phyloP scores from a whole-genome alignment of 2,888 invertebrate species.

The Morinoia aosen region DNA sequence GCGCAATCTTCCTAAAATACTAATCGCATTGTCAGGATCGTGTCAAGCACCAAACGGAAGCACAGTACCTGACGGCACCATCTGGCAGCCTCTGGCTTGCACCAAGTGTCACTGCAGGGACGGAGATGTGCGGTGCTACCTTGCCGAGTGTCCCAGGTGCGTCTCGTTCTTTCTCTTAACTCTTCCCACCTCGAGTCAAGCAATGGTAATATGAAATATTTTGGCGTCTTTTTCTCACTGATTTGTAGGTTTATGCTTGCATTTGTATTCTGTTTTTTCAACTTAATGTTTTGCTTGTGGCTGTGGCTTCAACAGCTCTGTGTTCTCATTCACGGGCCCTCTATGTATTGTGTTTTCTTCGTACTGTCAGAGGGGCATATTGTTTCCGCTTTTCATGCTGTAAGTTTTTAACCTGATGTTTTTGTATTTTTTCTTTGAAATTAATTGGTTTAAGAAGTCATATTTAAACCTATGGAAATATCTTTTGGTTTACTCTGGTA shows the following conservation, averaged over 20 bases:
- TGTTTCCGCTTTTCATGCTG: too few species aligned
- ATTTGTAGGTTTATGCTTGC: neutral
- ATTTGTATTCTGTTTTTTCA: too few species aligned
- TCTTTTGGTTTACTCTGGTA: too few species aligned
- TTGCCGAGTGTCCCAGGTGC: conserved; percentile 62
- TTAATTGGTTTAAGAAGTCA: too few species aligned
- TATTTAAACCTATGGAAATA: too few species aligned
- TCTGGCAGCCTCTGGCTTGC: conserved; percentile 66
- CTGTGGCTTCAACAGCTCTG: too few species aligned
- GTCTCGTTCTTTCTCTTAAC: neutral
- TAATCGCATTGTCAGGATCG: conserved; percentile 55
- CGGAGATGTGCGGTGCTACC: conserved; percentile 61
- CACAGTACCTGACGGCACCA: conserved; percentile 57
- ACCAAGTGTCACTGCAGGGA: conserved; percentile 64
- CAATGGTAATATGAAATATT: neutral
- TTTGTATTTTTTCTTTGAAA: too few species aligned
- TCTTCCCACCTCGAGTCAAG: neutral
- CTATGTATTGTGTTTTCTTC: too few species aligned
- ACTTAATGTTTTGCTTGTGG: too few species aligned
- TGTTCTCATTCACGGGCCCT: too few species aligned
- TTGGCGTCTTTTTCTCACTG: neutral
- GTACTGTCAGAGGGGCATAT: too few species aligned
- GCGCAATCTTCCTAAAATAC: neutral
- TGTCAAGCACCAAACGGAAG: conserved; percentile 56
- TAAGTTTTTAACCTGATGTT: too few species aligned